These are phyloP conservation scores for Podarcis siculus DNA, from an alignment of 2,797 vertebrate species.

Conservation along the genomic window DNA sequence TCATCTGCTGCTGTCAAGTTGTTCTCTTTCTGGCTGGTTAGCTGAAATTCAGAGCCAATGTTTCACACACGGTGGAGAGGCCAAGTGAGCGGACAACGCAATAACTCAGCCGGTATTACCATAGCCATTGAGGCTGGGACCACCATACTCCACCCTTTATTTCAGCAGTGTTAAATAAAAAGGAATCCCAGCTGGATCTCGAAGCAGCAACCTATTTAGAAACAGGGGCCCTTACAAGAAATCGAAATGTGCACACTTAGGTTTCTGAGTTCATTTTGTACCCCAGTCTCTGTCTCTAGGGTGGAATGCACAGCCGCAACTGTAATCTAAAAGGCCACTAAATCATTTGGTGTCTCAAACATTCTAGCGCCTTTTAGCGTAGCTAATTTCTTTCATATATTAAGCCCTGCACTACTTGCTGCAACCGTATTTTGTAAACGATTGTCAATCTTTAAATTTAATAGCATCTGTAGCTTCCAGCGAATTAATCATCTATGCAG, in stretches of 20 bases:
- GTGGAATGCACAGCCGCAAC: constrained; percentile 14
- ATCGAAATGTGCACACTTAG: not conserved
- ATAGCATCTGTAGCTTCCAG: constrained; percentile 57
- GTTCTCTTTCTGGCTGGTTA: not conserved
- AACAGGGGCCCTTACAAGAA: constrained; percentile 28
- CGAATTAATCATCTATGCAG: constrained; percentile 61
- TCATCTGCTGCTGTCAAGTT: not conserved
- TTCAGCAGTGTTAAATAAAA: not conserved
- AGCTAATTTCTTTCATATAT: constrained; percentile 60
- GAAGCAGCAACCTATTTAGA: not conserved
- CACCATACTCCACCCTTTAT: not conserved
- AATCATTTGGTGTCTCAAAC: constrained; percentile 59
- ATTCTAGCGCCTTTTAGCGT: constrained; percentile 65
- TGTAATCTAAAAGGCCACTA: constrained; percentile 64
- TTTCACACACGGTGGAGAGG: not conserved
- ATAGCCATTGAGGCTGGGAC: not conserved
- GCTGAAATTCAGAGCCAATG: not conserved
- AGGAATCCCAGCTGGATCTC: constrained; percentile 5
- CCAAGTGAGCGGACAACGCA: not conserved
- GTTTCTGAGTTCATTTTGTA: constrained; percentile 51
- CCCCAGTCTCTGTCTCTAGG: not conserved
- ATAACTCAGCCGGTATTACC: not conserved
- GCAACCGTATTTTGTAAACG: constrained; percentile 55
- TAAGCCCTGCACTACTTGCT: constrained; percentile 48
- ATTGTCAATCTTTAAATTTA: constrained; percentile 65